Percentiles rank a stretch among this genome's conserved stretches.
Evolutionary conservation across 2,888 invertebrate genomes (phyloP).

Genomic region (Mallateleia sp.): DNA sequence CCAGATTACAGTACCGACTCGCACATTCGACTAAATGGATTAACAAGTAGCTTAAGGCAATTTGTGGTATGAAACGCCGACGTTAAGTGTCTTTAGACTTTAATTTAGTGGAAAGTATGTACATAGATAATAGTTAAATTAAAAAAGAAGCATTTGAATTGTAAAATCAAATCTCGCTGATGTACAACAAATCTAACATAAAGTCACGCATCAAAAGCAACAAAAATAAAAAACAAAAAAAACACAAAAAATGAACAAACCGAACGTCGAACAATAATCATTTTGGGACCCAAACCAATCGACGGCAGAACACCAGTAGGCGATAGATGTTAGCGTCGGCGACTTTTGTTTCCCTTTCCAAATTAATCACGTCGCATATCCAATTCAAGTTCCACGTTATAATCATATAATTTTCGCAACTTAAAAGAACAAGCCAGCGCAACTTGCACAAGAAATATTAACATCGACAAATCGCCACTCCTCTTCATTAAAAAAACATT

Average conservation of each 20-base stretch:
- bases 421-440: background rate
- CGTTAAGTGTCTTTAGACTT: constrained; percentile 58
- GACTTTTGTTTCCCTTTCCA: background rate
- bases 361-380: constrained; percentile 8
- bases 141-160: constrained; percentile 43
- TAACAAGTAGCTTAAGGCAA: constrained; percentile 30
- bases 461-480: no score
- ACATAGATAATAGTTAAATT: constrained; percentile 39
- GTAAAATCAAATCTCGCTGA: constrained; percentile 54
- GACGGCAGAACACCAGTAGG: constrained; percentile 61
- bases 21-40: constrained; percentile 2
- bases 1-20: background rate
- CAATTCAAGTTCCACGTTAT: background rate
- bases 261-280: constrained; percentile 51
- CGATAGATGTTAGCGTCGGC: constrained; percentile 5
- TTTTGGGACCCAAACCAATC: constrained; percentile 60
- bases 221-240: no score
- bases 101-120: constrained; percentile 55
- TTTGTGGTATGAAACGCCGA: constrained; percentile 43
- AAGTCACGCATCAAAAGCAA: background rate
- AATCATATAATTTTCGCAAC: background rate
- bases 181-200: constrained; percentile 43
- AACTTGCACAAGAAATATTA: background rate
- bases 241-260: background rate
- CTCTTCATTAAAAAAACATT: no score